Evolutionary conservation across 35 echinoderm and acorn worm species (phyloP), one percentile per base, ranked within the genome.

Genomic region (Ophiothrix spiculata): DNA sequence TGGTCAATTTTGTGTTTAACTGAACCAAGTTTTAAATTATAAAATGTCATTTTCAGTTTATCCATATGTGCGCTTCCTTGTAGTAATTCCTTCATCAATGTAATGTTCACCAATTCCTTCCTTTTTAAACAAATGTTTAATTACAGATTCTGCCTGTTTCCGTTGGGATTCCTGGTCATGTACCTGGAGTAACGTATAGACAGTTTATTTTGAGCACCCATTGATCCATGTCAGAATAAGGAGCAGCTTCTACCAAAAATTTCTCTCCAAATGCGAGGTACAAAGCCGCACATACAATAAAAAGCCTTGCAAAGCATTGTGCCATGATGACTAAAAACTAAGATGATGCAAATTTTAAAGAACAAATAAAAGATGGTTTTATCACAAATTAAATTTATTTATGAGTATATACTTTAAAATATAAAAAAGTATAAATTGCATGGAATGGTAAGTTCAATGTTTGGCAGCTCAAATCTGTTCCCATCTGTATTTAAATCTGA

Each of bases 391-490:
- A 0, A 64, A 64, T 64, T 64, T 1, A 19, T 64, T 64, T 23
- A 23, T 64, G 21, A 31, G 31, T 23, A 64, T 19, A 64, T 31
- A 64, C 19, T 64, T 23, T n/a, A n/a, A n/a, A n/a, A n/a, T n/a
- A n/a, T n/a, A n/a, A n/a, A 64, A 64, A n/a, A 19, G 17, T 76
- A 76, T 32, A 13, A 25, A 76, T n/a, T n/a, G 32, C 19, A 13
- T 0, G 19, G 40, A 16, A 86, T 25, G 56, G 38, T 29, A 1
- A 77, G 39, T 42, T 38, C 84, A 40, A 86, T 14, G 39, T 86
- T 86, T 4, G 32, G 35, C n/a, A 88, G 60, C 74, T 81, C 88
- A 83, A 74, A 36, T 29, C 76, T 25, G 75, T 83, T 77, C 77
- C 80, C 80, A 6, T 13, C 34, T 10, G 35, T 74, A 56, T 84